Conservation (phyloP, 2,797 vertebrate genomes). For the Muscicapa comitata region DNA sequence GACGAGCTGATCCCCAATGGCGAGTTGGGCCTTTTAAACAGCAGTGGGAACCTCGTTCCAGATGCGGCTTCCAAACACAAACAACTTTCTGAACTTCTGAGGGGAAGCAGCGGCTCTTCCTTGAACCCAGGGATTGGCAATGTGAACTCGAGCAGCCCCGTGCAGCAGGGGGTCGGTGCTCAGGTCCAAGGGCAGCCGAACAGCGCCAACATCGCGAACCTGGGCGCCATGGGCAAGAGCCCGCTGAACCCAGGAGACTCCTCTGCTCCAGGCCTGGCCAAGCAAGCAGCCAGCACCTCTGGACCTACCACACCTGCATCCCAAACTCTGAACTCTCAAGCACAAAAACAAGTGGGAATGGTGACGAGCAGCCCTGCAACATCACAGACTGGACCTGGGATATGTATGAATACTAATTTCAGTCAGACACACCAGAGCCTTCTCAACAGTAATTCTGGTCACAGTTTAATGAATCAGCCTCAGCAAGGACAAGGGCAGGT, state of each 20-base stretch:
- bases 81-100: conserved; percentile 94
- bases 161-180: conserved; percentile 80
- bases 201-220: conserved; percentile 64
- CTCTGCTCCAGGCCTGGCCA: conserved; percentile 72
- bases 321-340: conserved; percentile 83
- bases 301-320: conserved; percentile 80
- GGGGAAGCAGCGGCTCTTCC: conserved; percentile 82
- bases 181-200: conserved; percentile 82
- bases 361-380: conserved; percentile 81
- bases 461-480: conserved; percentile 85
- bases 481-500: conserved; percentile 88
- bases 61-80: conserved; percentile 98
- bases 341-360: conserved; percentile 88
- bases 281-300: conserved; percentile 80
- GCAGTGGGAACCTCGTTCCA: conserved; percentile 79
- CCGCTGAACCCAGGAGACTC: conserved; percentile 86
- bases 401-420: conserved; percentile 89
- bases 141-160: conserved; percentile 85
- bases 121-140: conserved; percentile 78
- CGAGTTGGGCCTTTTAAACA: conserved; percentile 85
- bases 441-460: conserved; percentile 89
- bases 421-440: conserved; percentile 86
- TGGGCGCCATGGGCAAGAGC: conserved; percentile 87
- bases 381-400: conserved; percentile 82
- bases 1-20: conserved; percentile 97